Evolutionary conservation across 2,797 vertebrate species (phyloP).

Genomic region (Lepilemur ruficaudatus): DNA sequence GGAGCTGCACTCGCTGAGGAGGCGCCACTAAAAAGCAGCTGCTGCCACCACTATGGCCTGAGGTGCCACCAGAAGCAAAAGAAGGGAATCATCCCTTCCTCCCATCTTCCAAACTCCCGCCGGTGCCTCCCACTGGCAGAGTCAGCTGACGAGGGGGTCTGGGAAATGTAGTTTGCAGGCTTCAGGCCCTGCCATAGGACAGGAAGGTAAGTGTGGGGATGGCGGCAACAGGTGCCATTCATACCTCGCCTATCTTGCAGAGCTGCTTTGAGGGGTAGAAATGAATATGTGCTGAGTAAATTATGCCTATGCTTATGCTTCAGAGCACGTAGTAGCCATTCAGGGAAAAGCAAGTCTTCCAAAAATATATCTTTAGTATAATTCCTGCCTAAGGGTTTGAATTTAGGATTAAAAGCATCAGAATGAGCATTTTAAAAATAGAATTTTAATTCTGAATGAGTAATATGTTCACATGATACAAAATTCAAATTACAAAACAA

Average conservation of each 20-base stretch:
- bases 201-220: background rate
- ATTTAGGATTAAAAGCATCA: background rate
- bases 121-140: background rate
- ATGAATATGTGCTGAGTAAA: background rate
- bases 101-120: background rate
- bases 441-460: background rate
- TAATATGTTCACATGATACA: background rate
- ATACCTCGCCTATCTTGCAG: background rate
- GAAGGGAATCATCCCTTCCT: background rate
- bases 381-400: background rate
- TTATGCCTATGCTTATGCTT: background rate
- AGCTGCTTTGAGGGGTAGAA: background rate
- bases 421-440: background rate
- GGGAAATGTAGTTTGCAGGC: background rate
- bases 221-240: background rate
- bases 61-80: background rate
- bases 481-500: conserved; percentile 8
- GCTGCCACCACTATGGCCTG: background rate
- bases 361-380: background rate
- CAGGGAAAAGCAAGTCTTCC: background rate
- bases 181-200: background rate
- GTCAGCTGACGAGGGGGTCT: background rate
- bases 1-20: background rate
- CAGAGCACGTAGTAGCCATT: background rate
- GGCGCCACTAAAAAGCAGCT: too few relatives aligned